phyloP scores from a whole-genome alignment of 2,888 invertebrate species.

The Drosophila prostipennis region DNA sequence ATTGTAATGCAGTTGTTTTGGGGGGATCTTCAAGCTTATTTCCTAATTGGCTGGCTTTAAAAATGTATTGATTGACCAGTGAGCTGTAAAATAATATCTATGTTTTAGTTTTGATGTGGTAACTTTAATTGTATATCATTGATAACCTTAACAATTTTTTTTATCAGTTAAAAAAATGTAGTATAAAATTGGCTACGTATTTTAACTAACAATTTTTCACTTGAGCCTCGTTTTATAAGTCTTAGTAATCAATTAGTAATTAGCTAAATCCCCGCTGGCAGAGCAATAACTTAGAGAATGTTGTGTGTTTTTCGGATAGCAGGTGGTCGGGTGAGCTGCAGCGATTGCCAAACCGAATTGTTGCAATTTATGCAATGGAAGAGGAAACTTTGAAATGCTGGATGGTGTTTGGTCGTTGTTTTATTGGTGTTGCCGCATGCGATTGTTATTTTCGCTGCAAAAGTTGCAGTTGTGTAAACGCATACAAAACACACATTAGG shows the following conservation, averaged over 20 bases:
- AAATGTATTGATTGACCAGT: background rate
- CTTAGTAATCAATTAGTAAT: background rate
- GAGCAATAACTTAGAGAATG: conserved; percentile 14
- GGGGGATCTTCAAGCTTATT: conserved; percentile 4
- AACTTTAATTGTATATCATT: no score
- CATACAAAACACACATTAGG: conserved; percentile 54
- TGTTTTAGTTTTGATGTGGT: no score
- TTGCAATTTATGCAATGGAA: conserved; percentile 17
- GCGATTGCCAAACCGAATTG: conserved; percentile 33
- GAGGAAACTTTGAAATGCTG: conserved; percentile 30
- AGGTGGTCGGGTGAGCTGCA: conserved; percentile 28
- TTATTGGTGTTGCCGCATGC: conserved; percentile 30
- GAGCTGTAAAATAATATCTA: background rate
- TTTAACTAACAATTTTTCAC: background rate
- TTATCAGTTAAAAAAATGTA: no score
- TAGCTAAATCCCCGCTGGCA: background rate
- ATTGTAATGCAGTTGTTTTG: conserved; percentile 7
- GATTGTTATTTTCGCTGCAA: conserved; percentile 41
- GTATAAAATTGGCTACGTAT: no score
- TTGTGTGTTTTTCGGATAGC: conserved; percentile 3
- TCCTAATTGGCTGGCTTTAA: background rate
- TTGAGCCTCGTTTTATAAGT: background rate
- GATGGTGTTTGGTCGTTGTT: conserved; percentile 15
- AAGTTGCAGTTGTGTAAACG: conserved; percentile 46
- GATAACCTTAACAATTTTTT: no score